A percentile compares a stretch with the other conserved stretches of the same genome.
Evolutionary conservation across 2,888 invertebrate genomes (phyloP).

Genomic region (Eupithecia insigniata): DNA sequence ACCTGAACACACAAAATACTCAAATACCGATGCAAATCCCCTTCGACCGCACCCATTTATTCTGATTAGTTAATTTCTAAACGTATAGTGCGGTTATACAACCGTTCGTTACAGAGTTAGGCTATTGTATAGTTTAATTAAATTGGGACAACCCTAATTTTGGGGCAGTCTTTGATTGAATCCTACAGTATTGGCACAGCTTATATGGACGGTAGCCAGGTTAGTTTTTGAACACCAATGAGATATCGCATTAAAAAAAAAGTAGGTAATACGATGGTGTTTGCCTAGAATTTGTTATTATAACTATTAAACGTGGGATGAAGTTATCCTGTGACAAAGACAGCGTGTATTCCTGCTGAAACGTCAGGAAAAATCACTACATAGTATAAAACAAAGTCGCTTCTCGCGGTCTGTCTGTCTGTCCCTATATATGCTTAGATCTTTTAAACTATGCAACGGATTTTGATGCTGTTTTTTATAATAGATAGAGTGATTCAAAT

Average conservation of each 20-base stretch:
- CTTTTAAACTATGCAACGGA: too few species aligned
- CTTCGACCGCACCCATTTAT: constrained; percentile 47
- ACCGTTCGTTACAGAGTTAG: constrained; percentile 45
- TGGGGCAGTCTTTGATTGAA: constrained; percentile 39
- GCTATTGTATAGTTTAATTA: constrained; percentile 51
- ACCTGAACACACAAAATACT: constrained; percentile 34
- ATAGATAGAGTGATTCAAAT: too few species aligned
- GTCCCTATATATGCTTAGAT: too few species aligned
- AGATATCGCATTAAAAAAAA: not conserved
- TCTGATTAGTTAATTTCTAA: constrained; percentile 51
- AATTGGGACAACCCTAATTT: constrained; percentile 47
- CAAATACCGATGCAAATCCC: constrained; percentile 48
- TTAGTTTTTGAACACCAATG: not conserved
- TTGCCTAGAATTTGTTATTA: not conserved
- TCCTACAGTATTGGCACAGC: constrained; percentile 22
- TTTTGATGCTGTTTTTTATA: too few species aligned
- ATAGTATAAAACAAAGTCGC: too few species aligned
- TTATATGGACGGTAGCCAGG: constrained; percentile 1
- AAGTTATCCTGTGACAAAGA: not conserved
- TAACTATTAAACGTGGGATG: not conserved
- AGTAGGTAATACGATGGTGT: not conserved
- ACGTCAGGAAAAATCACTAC: not conserved
- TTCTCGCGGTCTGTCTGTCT: too few species aligned
- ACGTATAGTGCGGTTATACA: constrained; percentile 34
- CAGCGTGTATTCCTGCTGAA: not conserved